A percentile compares a stretch with the other conserved stretches of the same genome.
phyloP scores from a whole-genome alignment of 2,113 vertebrate species.

The Daphoenositta chrysoptera region DNA sequence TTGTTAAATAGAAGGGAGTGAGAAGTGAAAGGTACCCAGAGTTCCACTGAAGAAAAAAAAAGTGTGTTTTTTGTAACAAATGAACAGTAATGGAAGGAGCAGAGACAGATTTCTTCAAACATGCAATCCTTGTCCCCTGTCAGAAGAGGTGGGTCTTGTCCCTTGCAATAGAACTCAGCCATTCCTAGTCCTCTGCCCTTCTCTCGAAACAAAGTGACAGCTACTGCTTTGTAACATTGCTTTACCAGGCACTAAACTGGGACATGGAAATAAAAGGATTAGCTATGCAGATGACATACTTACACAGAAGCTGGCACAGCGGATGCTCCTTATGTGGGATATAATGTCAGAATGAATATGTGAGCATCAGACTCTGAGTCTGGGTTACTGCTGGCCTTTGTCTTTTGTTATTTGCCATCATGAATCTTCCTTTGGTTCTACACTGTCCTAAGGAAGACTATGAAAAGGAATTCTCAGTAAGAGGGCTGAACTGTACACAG shows the following conservation, averaged over 20 bases:
- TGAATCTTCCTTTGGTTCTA: not conserved
- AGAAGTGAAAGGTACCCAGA: not conserved
- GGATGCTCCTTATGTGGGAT: not conserved
- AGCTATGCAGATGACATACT: not conserved
- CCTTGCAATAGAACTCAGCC: not conserved
- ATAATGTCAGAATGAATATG: not conserved
- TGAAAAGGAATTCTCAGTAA: not conserved
- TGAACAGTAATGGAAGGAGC: not conserved
- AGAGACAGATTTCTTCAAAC: not conserved
- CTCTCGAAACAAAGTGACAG: not conserved
- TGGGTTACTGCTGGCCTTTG: not conserved
- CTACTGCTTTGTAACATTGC: not conserved
- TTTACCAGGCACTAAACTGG: not conserved
- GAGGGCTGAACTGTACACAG: not conserved
- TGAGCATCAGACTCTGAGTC: not conserved
- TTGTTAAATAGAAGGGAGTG: not conserved
- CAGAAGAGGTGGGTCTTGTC: not conserved
- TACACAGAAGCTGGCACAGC: not conserved
- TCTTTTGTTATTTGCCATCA: not conserved
- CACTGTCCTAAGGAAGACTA: not conserved
- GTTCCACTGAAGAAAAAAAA: not conserved
- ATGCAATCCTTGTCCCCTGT: not conserved
- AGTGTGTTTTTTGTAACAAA: not conserved
- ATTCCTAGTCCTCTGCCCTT: not conserved
- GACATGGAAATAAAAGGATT: conserved; percentile 8